phyloP scores from a whole-genome alignment of 2,888 invertebrate species.

The Creontiades dilutus region DNA sequence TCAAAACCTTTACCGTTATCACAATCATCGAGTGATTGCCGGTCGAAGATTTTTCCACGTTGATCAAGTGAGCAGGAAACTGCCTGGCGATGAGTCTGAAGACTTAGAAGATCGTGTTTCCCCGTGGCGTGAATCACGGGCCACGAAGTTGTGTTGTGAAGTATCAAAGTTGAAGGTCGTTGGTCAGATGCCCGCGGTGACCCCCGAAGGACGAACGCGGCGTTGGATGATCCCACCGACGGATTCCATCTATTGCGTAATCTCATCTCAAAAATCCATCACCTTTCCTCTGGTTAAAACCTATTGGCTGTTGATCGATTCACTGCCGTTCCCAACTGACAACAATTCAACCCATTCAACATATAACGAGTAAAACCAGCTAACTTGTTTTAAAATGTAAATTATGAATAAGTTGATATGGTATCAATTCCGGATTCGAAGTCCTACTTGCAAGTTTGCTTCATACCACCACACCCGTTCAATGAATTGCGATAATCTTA shows the following conservation, averaged over 20 bases:
- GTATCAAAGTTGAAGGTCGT: constrained; percentile 31
- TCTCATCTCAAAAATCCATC: background rate
- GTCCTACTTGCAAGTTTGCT: no score
- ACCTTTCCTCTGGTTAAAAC: no score
- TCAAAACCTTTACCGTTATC: constrained; percentile 11
- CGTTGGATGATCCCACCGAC: background rate
- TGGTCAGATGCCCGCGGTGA: background rate
- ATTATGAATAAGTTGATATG: no score
- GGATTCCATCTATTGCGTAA: background rate
- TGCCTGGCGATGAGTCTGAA: background rate
- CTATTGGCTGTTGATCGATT: no score
- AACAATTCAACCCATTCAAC: no score
- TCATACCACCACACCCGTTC: no score
- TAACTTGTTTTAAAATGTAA: no score
- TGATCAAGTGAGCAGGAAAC: constrained; percentile 20
- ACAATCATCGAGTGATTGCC: background rate
- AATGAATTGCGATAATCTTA: no score
- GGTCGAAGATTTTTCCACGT: constrained; percentile 8
- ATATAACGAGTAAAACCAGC: no score
- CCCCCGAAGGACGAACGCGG: constrained; percentile 2
- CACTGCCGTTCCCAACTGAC: no score
- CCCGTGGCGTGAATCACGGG: constrained; percentile 6
- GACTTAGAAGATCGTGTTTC: constrained; percentile 14
- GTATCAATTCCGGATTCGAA: no score
- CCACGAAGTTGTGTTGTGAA: constrained; percentile 25